Conservation (phyloP, 2,797 vertebrate genomes). For the Argya squamiceps region DNA sequence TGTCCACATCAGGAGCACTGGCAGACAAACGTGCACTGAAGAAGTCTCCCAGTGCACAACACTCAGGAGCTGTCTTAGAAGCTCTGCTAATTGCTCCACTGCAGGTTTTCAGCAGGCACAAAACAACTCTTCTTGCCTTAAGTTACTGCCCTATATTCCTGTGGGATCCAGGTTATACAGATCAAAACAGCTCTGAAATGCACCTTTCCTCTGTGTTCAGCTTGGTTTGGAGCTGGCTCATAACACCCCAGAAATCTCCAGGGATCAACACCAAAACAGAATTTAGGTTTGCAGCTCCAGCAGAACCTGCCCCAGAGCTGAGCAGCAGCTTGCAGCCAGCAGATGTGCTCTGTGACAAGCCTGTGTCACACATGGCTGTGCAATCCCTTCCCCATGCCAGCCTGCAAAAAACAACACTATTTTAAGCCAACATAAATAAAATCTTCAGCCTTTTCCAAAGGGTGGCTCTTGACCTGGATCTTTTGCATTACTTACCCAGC, state of each 20-base stretch:
- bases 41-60: background rate
- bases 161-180: background rate
- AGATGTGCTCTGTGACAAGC: background rate
- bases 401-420: background rate
- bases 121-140: background rate
- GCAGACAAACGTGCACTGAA: background rate
- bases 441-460: background rate
- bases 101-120: background rate
- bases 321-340: background rate
- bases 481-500: background rate
- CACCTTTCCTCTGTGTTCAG: background rate
- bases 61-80: background rate
- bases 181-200: background rate
- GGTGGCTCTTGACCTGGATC: background rate
- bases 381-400: background rate
- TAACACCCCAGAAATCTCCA: background rate
- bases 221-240: background rate
- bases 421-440: background rate
- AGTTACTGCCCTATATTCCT: accelerated
- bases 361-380: background rate
- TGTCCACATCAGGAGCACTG: background rate
- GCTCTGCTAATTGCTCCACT: background rate
- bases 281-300: background rate
- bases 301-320: background rate
- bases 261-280: background rate